Percentiles rank a stretch among this genome's conserved stretches.
phyloP scores from a whole-genome alignment of 2,797 vertebrate genomes.

The Arremon aurantiirostris region DNA sequence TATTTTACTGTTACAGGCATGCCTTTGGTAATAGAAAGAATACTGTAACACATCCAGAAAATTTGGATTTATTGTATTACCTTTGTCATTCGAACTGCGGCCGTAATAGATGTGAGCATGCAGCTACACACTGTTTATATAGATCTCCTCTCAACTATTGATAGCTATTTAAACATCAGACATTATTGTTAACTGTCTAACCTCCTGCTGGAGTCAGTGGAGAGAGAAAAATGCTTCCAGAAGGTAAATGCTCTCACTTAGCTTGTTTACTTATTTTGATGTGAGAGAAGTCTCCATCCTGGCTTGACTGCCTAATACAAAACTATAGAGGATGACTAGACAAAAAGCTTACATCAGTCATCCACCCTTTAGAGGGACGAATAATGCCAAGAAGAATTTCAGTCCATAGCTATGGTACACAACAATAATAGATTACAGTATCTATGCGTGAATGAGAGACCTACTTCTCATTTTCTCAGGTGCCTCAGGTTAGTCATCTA shows the following conservation, averaged over 20 bases:
- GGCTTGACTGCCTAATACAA: background rate
- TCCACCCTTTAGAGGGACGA: background rate
- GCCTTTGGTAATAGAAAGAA: background rate
- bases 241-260: background rate
- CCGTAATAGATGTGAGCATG: background rate
- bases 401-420: background rate
- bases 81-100: background rate
- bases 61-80: background rate
- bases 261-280: background rate
- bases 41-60: background rate
- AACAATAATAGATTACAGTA: background rate
- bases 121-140: background rate
- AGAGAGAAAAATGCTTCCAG: background rate
- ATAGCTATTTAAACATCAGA: background rate
- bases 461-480: background rate
- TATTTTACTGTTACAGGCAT: background rate
- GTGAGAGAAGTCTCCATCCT: background rate
- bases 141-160: background rate
- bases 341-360: background rate
- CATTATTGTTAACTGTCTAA: background rate
- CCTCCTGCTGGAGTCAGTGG: background rate
- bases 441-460: background rate
- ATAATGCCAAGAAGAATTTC: background rate
- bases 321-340: background rate
- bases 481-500: background rate